phyloP scores from a whole-genome alignment of 2,797 vertebrate species.

The Malacoctenus gilli region DNA sequence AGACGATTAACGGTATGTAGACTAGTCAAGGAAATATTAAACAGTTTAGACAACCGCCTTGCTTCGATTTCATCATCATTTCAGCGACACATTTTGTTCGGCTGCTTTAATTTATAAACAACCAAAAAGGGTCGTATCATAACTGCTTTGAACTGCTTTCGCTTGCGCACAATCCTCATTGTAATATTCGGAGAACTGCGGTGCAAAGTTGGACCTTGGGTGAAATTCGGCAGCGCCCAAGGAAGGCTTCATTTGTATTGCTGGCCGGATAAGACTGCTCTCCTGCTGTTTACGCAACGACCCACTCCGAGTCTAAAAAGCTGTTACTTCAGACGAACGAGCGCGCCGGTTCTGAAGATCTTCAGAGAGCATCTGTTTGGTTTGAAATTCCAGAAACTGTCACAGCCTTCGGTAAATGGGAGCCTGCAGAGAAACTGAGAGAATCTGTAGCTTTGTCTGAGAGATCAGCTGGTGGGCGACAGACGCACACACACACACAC shows the following conservation, averaged over 20 bases:
- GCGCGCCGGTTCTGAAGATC: slow-evolving; percentile 32
- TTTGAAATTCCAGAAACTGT: slow-evolving; percentile 45
- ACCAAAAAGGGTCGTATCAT: too few species aligned
- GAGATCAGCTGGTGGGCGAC: slow-evolving; percentile 49
- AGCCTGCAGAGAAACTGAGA: slow-evolving; percentile 45
- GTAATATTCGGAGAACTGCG: too few species aligned
- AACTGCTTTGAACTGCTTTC: too few species aligned
- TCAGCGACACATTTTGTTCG: too few species aligned
- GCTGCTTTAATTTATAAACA: too few species aligned
- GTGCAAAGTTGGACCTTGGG: not conserved
- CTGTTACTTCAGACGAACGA: slow-evolving; percentile 29
- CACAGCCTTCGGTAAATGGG: slow-evolving; percentile 39
- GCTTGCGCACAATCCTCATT: too few species aligned
- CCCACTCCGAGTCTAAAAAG: slow-evolving; percentile 13
- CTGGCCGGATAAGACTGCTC: slow-evolving; percentile 15
- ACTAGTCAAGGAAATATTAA: too few species aligned
- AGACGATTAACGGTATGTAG: too few species aligned
- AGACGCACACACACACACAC: slow-evolving; percentile 46
- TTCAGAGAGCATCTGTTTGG: slow-evolving; percentile 34
- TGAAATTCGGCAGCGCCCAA: not conserved
- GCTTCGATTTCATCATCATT: too few species aligned
- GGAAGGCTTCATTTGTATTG: slow-evolving; percentile 14
- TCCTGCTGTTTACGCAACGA: slow-evolving; percentile 37
- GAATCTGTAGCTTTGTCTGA: slow-evolving; percentile 35
- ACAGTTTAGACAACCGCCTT: too few species aligned